Evolutionary conservation across 2,888 invertebrate species (phyloP), one percentile per base, ranked within the genome.

Genomic region (Ernsta delagoae): DNA sequence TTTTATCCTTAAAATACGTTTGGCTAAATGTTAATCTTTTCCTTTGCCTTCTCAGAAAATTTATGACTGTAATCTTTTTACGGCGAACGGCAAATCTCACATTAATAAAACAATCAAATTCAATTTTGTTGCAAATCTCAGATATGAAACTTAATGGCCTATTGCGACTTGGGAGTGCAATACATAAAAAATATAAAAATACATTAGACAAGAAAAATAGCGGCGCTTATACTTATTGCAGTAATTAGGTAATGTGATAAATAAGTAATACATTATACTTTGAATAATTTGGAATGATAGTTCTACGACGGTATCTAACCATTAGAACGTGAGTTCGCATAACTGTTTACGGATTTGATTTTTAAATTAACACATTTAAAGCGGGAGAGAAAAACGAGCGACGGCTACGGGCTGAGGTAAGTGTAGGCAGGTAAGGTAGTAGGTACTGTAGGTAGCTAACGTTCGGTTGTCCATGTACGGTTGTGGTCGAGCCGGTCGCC

Each of bases 401-500:
- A 53, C 36, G 24, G 48, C 12, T 24, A 34, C 60, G 36, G 59
- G 11, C 54, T 43, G 31, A 63, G 60, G 61, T 65, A 59, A 53
- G 61, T 45, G n/a, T n/a, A n/a, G n/a, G n/a, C n/a, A n/a, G n/a
- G n/a, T n/a, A n/a, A n/a, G 11, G 45, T 11, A 41, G 54, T 45
- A n/a, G 45, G 41, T 41, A 39, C 5, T 39, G 60, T 66, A 60
- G 43, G 54, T 67, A 61, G 36, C 70, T 73, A 72, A 73, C 73
- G 61, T 41, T 67, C n/a, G 71, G 71, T 69, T 71, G 77, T 71
- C 76, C 77, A 75, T 77, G 76, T 75, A 75, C 70, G 77, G 77
- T 60, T 72, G 74, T 72, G 75, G 76, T 71, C 75, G 73, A 73
- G 77, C 76, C 76, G 78, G 76, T 71, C 75, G 53, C 9, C 45